Evolutionary conservation across 2,888 invertebrate species (phyloP), one percentile per base, ranked within the genome.

Genomic region (Dasysyrphus tricinctus): DNA sequence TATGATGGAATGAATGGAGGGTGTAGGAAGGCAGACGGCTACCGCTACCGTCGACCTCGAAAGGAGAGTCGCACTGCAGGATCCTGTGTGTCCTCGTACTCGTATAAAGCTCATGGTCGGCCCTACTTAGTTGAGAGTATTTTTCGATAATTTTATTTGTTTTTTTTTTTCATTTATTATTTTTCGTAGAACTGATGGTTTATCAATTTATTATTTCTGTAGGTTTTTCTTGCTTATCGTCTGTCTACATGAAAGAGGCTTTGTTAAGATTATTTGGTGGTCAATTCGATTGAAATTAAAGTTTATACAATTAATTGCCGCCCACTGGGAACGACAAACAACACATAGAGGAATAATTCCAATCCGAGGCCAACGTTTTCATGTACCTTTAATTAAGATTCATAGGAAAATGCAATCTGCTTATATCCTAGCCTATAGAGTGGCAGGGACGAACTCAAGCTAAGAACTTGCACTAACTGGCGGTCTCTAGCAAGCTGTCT

Each of bases 221-320:
- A 11, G 49, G 65, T 49, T 12, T 49, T 5, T 65, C 47, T n/a
- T 11, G 63, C 16, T 24, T 47, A 32, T 29, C 29, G 49, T 16
- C 3, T n/a, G 24, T 69, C 32, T 11, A 12, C 19, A 32, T 56
- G 24, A 7, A 47, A 63, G 42, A 44, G 80, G 74, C 57, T 63
- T 69, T 61, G 57, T 57, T 77, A 72, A 63, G 77, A 69, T 81
- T 67, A 75, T 74, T 32, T 34, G 69, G 73, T 74, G 74, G 65
- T 63, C 77, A 59, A 82, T 74, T 63, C 73, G 69, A 70, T 59
- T 78, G 77, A 82, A 82, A 86, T 86, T 82, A 77, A 82, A 82
- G 82, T 86, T 82, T 86, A 82, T 74, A 82, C 69, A 86, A 78
- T 82, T 82, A 74, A 82, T 82, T 49, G 80, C 73, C 61, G 32